Conservation (phyloP, 1,140 invertebrate species). For the Bombyx mori region DNA sequence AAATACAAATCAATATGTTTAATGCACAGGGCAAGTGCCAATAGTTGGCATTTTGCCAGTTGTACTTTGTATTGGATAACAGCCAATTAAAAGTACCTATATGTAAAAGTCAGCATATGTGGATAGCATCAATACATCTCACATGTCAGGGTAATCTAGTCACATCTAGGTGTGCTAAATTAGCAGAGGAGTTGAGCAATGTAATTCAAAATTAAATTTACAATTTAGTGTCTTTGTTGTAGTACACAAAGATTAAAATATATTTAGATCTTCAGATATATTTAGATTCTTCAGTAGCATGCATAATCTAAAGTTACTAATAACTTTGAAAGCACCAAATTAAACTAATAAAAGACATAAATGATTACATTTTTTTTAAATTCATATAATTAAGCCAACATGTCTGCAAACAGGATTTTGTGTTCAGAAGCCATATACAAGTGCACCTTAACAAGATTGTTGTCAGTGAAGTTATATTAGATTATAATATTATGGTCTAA, state of each 20-base stretch:
- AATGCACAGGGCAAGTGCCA: slow-evolving; percentile 57
- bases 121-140: slow-evolving; percentile 51
- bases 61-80: slow-evolving; percentile 68
- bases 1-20: slow-evolving; percentile 62
- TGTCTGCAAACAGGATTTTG: slow-evolving; percentile 51
- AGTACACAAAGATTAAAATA: neutral
- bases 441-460: slow-evolving; percentile 55
- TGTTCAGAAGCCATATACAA: slow-evolving; percentile 50
- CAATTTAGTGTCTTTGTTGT: slow-evolving; percentile 3
- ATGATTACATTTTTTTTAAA: no score
- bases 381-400: slow-evolving; percentile 23
- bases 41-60: slow-evolving; percentile 54
- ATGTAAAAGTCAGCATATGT: slow-evolving; percentile 25
- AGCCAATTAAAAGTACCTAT: slow-evolving; percentile 64
- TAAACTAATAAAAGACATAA: no score
- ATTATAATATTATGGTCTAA: slow-evolving; percentile 42
- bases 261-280: no score
- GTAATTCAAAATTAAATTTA: slow-evolving; percentile 14
- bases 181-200: slow-evolving; percentile 32
- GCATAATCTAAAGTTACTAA: no score
- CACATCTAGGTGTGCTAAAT: slow-evolving; percentile 45
- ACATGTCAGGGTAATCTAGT: slow-evolving; percentile 36
- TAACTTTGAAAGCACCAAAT: no score
- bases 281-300: no score
- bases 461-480: slow-evolving; percentile 58